These are phyloP conservation scores for Dinoponera quadriceps DNA, from an alignment of 1,140 invertebrate genomes.

Conservation along the genomic window DNA sequence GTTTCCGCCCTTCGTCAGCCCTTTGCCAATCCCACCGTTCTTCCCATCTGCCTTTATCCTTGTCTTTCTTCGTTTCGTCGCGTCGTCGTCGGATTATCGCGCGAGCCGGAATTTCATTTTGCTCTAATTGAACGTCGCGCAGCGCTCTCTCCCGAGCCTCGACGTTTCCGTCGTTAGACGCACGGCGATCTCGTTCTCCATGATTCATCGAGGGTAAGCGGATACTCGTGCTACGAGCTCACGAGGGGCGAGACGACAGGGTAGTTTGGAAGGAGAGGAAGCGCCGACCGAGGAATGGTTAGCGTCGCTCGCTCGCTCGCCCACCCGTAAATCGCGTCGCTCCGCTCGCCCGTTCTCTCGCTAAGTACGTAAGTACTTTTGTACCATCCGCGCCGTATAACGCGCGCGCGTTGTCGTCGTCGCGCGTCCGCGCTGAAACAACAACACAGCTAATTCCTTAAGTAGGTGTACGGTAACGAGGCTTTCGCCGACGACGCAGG, in stretches of 20 bases:
- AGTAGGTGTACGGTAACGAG: conserved; percentile 60
- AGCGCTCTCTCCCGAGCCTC: neutral
- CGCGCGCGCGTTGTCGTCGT: conserved; percentile 1
- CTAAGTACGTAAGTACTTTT: conserved; percentile 55
- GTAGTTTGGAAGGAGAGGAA: too few species aligned
- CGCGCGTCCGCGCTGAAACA: conserved; percentile 5
- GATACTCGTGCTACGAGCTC: neutral
- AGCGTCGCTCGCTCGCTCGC: conserved; percentile 18
- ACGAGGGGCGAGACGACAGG: neutral
- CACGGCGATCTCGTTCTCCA: conserved; percentile 19
- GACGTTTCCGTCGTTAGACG: conserved; percentile 47
- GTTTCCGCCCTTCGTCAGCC: conserved; percentile 25
- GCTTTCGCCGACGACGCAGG: conserved; percentile 28
- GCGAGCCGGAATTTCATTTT: conserved; percentile 79
- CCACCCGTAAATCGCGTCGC: neutral
- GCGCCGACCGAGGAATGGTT: too few species aligned
- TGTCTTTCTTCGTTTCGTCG: conserved; percentile 10
- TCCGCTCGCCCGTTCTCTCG: neutral
- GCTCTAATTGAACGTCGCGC: conserved; percentile 80
- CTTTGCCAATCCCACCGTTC: neutral
- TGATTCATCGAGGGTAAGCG: conserved; percentile 52
- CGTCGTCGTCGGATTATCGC: conserved; percentile 38
- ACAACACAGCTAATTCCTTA: conserved; percentile 61
- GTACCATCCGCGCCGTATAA: conserved; percentile 29
- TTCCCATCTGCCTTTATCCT: neutral